Base-by-base conservation (phyloP, 2,888 invertebrate species). In the Chaetoderma sp. region DNA sequence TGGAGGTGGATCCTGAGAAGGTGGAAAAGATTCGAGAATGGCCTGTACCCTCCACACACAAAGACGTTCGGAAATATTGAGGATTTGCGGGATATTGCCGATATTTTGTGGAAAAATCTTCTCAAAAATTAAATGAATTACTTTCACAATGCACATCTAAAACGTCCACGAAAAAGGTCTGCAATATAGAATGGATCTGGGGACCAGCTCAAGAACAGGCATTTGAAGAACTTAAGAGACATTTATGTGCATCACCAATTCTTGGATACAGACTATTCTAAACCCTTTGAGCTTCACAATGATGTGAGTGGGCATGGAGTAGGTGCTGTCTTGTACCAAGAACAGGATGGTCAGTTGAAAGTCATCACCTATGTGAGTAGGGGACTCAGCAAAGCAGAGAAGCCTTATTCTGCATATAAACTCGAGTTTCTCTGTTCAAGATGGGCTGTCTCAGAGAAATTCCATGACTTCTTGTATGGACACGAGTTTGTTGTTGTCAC, bases 11-110 rank as follows among this genome's bases (percentile, higher is more conserved):
- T 57, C 68, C 70, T n/a, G 56, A 45, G 1, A 74, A 72, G 47
- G 63, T 66, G 10, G 39, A 52, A 8, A 65, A 65, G 33, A 55
- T 71, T 4, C 49, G 13, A 27, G 65, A 67, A 36, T 70, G 71
- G 72, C 62, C 59, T 10, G 57, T 32, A 23, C 72, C 74, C 16
- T 18, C 39, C 21, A 60, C 33, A 4, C 36, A 62, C 5, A 58
- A 63, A 16, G 52, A 69, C 44, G 27, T 68, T 23, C 21, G 68
- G 5, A 21, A 42, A n/a, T 72, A 66, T 32, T 33, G 71, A 18
- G 71, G 71, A 4, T 61, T 72, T 33, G 61, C 62, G 2, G 65
- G 67, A 4, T 74, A 70, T 58, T 70, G 68, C 45, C 25, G 70
- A n/a, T 30, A 65, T 16, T 73, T 65, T 57, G 55, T 74, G 3